Base-by-base conservation (phyloP, 1,140 invertebrate species). In the Metaphire vulgaris region DNA sequence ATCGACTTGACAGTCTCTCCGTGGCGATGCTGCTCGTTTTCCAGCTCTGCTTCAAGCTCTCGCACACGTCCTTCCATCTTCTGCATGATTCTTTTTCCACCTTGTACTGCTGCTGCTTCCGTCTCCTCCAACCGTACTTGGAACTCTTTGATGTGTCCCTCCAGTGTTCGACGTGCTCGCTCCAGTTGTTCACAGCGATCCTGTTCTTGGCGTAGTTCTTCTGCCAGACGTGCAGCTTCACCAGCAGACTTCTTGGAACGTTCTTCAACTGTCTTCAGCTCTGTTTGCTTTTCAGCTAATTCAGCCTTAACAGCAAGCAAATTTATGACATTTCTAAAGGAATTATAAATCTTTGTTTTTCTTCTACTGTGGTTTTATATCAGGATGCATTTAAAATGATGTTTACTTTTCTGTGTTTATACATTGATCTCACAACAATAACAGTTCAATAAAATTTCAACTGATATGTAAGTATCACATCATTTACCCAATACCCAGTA, bases 251-350 rank as follows among this genome's bases (percentile, higher is more conserved):
- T 90, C 88, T 99, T 96, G 82, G 95, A 95, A 81, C 96, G 91
- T 87, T 99, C 97, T 87, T 99, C 97, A 74, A 96, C 95, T 88
- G 99, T 96, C 87, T 99, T 97, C 80, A 98, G 89, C 88, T 98
- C 95, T 88, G 96, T 68, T 16, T 28, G n/a, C 28, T 26, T 28
- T 0, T 74, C 74, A 1, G 56, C 30, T 26, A 74, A 16, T 31
- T 74, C 74, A 80, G 90, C 90, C 89, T 97, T 95, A 83, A 99
- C 91, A 78, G 96, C 96, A 86, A 95, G 92, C 83, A 98, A 89
- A 89, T 99, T 97, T 80, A 92, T 91, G 86, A 99, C 97, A 68
- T n/a, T n/a, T n/a, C n/a, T n/a, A n/a, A n/a, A n/a, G n/a, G n/a
- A n/a, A n/a, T n/a, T n/a, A n/a, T n/a, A n/a, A n/a, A n/a, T n/a